A percentile compares a stretch with the other conserved stretches of the same genome.
phyloP scores from a whole-genome alignment of 1,140 invertebrate species.

The Hyles euphorbiae region DNA sequence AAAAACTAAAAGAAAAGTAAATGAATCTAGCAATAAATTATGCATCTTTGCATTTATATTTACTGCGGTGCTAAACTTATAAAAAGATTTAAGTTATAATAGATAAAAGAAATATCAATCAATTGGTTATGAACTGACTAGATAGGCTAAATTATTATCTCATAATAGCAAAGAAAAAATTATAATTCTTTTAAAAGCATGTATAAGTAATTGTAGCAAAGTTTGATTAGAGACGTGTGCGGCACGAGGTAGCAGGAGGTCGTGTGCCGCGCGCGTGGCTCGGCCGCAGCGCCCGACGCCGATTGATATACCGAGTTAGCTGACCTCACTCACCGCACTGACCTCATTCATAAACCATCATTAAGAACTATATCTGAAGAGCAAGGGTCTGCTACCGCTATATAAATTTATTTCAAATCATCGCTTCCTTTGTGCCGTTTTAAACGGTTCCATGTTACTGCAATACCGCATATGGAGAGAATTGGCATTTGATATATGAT shows the following conservation, averaged over 20 bases:
- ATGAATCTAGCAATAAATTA: no score
- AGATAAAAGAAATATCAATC: no score
- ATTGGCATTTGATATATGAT: no score
- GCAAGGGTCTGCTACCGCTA: conserved; percentile 42
- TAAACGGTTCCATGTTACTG: no score
- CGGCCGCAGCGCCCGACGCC: conserved; percentile 14
- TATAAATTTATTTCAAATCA: conserved; percentile 18
- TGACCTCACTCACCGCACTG: conserved; percentile 53
- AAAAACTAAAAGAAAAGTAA: no score
- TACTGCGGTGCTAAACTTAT: no score
- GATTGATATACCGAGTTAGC: conserved; percentile 40
- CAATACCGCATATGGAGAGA: no score
- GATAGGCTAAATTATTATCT: no score
- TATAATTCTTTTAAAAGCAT: neutral
- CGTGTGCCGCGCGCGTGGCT: conserved; percentile 52
- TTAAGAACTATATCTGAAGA: conserved; percentile 61
- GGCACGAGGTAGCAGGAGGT: conserved; percentile 14
- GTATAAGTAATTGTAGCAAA: conserved; percentile 20
- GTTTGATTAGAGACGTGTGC: neutral
- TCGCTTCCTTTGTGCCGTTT: conserved; percentile 1
- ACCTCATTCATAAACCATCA: conserved; percentile 71
- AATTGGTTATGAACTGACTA: no score
- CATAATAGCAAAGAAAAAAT: no score
- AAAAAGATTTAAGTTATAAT: no score
- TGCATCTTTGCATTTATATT: no score